Percentiles rank a stretch among this genome's conserved stretches.
Evolutionary conservation across 1,140 invertebrate species (phyloP).

Genomic region (Drosophila guanche): DNA sequence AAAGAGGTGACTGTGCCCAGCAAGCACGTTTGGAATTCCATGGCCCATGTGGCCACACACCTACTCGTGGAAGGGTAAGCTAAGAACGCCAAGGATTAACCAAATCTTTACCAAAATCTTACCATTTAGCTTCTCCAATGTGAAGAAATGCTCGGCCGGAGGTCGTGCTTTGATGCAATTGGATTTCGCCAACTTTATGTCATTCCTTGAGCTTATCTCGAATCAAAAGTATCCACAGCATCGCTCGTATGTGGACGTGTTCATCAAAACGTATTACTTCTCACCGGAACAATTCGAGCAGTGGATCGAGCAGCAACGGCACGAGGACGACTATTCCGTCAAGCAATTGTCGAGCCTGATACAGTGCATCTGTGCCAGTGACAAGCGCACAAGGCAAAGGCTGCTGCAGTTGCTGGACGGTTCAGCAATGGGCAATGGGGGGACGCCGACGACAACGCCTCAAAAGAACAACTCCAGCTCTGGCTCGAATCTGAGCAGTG

Average conservation of each 20-base stretch:
- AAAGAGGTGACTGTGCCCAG: conserved; percentile 88
- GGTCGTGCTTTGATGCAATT: conserved; percentile 98
- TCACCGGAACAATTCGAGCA: conserved; percentile 93
- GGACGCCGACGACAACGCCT: conserved; percentile 48
- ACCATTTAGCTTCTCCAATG: conserved; percentile 90
- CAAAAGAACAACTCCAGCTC: conserved; percentile 37
- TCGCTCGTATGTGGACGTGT: conserved; percentile 95
- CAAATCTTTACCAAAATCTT: too few species aligned
- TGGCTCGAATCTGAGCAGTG: conserved; percentile 65
- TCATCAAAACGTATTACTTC: conserved; percentile 98
- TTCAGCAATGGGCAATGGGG: conserved; percentile 22
- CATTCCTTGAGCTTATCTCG: conserved; percentile 94
- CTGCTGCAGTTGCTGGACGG: conserved; percentile 87
- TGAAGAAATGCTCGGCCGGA: conserved; percentile 97
- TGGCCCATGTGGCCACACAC: conserved; percentile 92
- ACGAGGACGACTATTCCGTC: conserved; percentile 89
- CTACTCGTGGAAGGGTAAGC: conserved; percentile 95
- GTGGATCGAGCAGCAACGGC: conserved; percentile 94
- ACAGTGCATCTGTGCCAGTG: conserved; percentile 93
- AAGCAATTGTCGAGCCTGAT: conserved; percentile 94
- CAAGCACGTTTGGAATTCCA: conserved; percentile 93
- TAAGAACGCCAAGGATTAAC: too few species aligned
- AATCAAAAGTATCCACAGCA: conserved; percentile 93
- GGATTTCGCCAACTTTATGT: conserved; percentile 97
- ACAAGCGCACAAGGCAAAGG: conserved; percentile 92